These are phyloP conservation scores for Lordiphosa clarofinis DNA, from an alignment of 1,140 invertebrate genomes.

Conservation along the genomic window DNA sequence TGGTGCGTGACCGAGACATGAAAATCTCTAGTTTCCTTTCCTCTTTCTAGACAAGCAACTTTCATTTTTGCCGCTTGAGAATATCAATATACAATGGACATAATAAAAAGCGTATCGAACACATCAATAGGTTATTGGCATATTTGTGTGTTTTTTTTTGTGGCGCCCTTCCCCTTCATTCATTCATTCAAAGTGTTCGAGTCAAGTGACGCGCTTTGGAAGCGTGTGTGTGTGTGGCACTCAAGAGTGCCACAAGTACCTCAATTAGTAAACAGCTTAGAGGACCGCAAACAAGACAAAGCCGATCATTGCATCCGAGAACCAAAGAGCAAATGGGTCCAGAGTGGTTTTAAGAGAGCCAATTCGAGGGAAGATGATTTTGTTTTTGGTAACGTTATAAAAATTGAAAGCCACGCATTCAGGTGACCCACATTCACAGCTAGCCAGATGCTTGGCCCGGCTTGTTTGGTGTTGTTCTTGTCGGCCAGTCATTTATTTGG, in stretches of 20 bases:
- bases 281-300: constrained; percentile 15
- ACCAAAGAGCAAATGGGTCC: constrained; percentile 2
- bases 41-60: constrained; percentile 38
- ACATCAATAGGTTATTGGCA: constrained; percentile 65
- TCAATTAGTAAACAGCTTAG: constrained; percentile 31
- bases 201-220: no score
- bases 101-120: constrained; percentile 66
- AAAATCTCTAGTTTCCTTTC: constrained; percentile 31
- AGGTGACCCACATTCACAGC: constrained; percentile 64
- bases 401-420: constrained; percentile 71
- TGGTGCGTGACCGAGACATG: constrained; percentile 33
- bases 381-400: constrained; percentile 65
- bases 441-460: constrained; percentile 11
- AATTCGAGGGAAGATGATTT: constrained; percentile 14
- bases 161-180: constrained; percentile 34
- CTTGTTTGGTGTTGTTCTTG: constrained; percentile 23
- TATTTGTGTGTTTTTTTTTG: constrained; percentile 39
- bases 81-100: constrained; percentile 60
- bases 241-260: constrained; percentile 16
- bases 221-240: no score
- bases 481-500: constrained; percentile 4
- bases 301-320: constrained; percentile 8
- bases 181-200: no score
- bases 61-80: constrained; percentile 68
- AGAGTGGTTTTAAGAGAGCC: not conserved